Conservation (phyloP, 2,888 invertebrate species). For the Melipona beecheii region DNA sequence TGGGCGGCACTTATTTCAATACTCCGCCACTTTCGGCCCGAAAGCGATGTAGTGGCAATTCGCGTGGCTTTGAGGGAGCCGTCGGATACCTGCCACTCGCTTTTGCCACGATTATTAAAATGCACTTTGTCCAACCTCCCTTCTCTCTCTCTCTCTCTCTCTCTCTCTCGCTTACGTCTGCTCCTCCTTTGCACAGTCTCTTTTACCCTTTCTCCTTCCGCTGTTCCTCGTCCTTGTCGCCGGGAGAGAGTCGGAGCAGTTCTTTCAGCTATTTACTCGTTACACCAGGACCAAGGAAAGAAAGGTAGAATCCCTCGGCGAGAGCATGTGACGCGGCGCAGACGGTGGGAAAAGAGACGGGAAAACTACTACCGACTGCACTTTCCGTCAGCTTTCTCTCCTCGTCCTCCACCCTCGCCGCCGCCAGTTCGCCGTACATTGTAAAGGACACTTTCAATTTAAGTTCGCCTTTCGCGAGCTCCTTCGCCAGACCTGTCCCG, state of each 20-base stretch:
- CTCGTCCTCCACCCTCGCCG: conserved; percentile 26
- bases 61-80: conserved; percentile 59
- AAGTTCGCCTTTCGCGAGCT: conserved; percentile 69
- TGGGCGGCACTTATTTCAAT: conserved; percentile 65
- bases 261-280: conserved; percentile 74
- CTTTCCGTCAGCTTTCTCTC: conserved; percentile 23
- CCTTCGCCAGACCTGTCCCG: conserved; percentile 59
- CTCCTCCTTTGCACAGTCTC: conserved; percentile 47
- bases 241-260: conserved; percentile 31
- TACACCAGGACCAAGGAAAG: conserved; percentile 45
- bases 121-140: conserved; percentile 52
- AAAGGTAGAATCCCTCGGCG: conserved; percentile 24
- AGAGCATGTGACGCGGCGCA: conserved; percentile 1
- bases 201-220: conserved; percentile 21
- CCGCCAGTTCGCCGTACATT: conserved; percentile 52
- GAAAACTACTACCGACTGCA: conserved; percentile 21
- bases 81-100: conserved; percentile 59
- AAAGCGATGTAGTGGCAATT: conserved; percentile 70
- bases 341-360: conserved; percentile 15
- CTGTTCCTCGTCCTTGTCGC: conserved; percentile 29
- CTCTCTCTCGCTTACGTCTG: conserved; percentile 17
- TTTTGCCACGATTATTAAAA: conserved; percentile 75
- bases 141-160: neutral
- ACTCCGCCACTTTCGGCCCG: conserved; percentile 64
- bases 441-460: conserved; percentile 78